Base-by-base conservation (phyloP, 2,888 invertebrate genomes). In the Drosophila nigricruria region DNA sequence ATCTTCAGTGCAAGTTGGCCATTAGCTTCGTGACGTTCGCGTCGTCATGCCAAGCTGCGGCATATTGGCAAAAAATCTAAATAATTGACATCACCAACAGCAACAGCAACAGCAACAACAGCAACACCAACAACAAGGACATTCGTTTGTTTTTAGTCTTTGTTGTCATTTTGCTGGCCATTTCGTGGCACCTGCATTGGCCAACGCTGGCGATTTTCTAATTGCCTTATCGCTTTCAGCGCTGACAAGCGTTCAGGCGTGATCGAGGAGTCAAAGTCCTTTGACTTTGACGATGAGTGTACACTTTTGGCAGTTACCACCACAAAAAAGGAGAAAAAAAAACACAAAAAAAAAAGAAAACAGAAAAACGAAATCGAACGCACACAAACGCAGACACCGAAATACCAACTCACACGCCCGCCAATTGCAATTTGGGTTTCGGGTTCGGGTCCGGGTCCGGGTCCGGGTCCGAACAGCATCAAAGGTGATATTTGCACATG, bases 181-280 rank as follows among this genome's bases (percentile, higher is more conserved):
- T 60, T 60, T 65, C 45, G 59, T 52, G 57, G 54, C 68, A 67
- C 45, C 73, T 72, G 52, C 56, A 65, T 38, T 32, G 65, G 50
- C n/a, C 69, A 63, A 58, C 68, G 59, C 40, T 75, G 73, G 61
- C 38, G 63, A 58, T 74, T 66, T 69, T 81, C 82, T 91, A 91
- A 91, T 91, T 91, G 91, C 90, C 91, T 90, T 91, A 91, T 91
- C 90, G 89, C 90, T 91, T 85, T 90, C 90, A 88, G 78, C 67
- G 81, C 70, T 79, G 79, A 73, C 80, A 72, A 71, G 87, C 89
- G 81, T 70, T 82, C 80, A 61, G 69, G 73, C 77, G 70, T 76
- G 52, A 68, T 72, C 67, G 66, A 68, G 67, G 57, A 72, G 60
- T 77, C 81, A 79, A 83, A 90, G 81, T 79, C 88, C 90, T 87